Conservation (phyloP, 1,140 invertebrate genomes). For the Popillia japonica region DNA sequence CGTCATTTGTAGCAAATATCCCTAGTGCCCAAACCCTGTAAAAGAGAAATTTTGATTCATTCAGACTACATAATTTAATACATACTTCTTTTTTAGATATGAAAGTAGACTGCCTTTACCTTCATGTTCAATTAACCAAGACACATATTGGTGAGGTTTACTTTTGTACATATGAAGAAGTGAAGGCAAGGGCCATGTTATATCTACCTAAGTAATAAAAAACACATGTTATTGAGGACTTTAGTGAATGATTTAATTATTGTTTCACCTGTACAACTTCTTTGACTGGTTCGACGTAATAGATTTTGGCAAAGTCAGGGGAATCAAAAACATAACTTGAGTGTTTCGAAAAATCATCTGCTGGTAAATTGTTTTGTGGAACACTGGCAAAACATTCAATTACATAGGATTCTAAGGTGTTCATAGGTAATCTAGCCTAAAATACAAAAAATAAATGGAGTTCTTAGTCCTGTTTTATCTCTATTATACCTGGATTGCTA, state of each 20-base stretch:
- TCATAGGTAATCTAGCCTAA: constrained; percentile 79
- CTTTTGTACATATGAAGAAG: constrained; percentile 75
- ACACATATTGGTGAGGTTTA: constrained; percentile 82
- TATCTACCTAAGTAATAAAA: constrained; percentile 66
- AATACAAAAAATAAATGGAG: not conserved
- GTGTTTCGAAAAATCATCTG: constrained; percentile 67
- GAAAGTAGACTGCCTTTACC: constrained; percentile 86
- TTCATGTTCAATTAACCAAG: constrained; percentile 87
- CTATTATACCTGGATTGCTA: constrained; percentile 74
- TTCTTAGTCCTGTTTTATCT: not conserved
- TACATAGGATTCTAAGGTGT: constrained; percentile 76
- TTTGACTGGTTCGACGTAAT: constrained; percentile 82
- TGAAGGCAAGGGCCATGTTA: constrained; percentile 84
- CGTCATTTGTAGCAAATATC: constrained; percentile 78
- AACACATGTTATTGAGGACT: not conserved
- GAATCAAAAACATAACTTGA: constrained; percentile 67
- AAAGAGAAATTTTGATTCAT: constrained; percentile 37
- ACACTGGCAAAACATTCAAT: constrained; percentile 70
- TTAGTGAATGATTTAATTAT: not conserved
- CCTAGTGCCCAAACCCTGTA: constrained; percentile 82
- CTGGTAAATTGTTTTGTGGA: constrained; percentile 68
- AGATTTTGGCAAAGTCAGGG: constrained; percentile 74
- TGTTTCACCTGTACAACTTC: constrained; percentile 69
- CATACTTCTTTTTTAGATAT: constrained; percentile 78
- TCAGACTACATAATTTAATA: constrained; percentile 42